Percentiles rank a stretch among this genome's conserved stretches.
Evolutionary conservation across 2,888 invertebrate genomes (phyloP).

Genomic region (Pelosia muscerda): DNA sequence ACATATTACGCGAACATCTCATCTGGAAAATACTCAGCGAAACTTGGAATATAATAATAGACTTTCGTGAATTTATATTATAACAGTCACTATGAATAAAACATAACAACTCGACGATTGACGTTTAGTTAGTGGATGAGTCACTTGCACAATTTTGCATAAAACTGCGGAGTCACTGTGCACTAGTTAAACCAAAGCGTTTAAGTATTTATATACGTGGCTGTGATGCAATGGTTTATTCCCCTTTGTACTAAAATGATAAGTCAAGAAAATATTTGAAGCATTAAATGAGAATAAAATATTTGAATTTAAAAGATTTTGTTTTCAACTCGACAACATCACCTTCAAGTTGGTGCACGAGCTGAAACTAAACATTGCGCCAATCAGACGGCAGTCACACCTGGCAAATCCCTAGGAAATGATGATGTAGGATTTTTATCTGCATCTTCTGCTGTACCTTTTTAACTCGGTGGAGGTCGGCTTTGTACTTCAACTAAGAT

Average conservation of each 20-base stretch:
- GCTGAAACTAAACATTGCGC: too few species aligned
- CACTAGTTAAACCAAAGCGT: conserved; percentile 28
- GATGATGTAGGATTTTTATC: too few species aligned
- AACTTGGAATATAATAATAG: conserved; percentile 38
- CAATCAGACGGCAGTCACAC: too few species aligned
- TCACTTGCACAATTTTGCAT: conserved; percentile 13
- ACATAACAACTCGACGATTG: conserved; percentile 25
- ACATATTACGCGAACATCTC: conserved; percentile 49
- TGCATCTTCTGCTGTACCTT: too few species aligned
- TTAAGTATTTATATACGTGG: conserved; percentile 47
- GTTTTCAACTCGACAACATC: too few species aligned
- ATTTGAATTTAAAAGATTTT: too few species aligned
- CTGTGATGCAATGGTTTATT: conserved; percentile 51
- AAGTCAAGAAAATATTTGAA: not conserved
- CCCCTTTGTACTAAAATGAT: not conserved
- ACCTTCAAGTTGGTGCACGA: too few species aligned
- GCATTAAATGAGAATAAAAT: not conserved
- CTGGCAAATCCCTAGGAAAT: too few species aligned
- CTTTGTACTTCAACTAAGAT: too few species aligned
- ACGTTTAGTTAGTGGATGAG: conserved; percentile 12
- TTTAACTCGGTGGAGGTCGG: too few species aligned
- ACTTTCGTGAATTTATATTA: conserved; percentile 44
- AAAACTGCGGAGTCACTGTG: conserved; percentile 14
- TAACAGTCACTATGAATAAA: conserved; percentile 44
- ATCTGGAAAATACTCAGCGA: conserved; percentile 51